Base-by-base conservation (phyloP, 2,797 vertebrate genomes). In the Acipenser ruthenus region DNA sequence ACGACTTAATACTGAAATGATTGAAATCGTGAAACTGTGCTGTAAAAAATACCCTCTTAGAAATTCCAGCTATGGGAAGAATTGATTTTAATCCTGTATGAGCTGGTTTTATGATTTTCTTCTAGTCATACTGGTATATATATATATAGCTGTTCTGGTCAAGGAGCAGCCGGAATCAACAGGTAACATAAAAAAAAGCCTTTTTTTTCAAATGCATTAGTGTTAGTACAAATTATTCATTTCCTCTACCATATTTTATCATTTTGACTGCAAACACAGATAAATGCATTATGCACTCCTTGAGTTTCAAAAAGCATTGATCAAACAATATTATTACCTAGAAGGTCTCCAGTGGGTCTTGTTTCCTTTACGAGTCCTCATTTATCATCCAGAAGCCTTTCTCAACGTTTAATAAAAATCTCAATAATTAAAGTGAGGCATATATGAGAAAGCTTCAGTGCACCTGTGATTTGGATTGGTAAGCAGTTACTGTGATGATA, bases 361-460 rank as follows among this genome's bases (percentile, higher is more conserved):
- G 10, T 9, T 47, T 18, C 10, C n/a, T 50, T 37, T 49, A 50
- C 56, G 51, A 58, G 11, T 8, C 62, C 18, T 37, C n/a, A 67
- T 69, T 63, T 63, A 69, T 72, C 65, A 51, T 58, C 68, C 50
- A 65, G 59, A 69, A 62, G 63, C 63, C 37, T 72, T 65, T 65
- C 65, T 68, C 49, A 53, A 50, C 47, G 37, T 64, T 69, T 64
- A 59, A 73, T 67, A 66, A 69, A 64, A 49, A 67, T 67, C 52
- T 10, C 50, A 59, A 59, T 37, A 62, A 68, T 62, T 51, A 51
- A 64, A 49, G 51, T 37, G 37, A 37, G 37, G 37, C 37, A 37
- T 5, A 37, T 37, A 37, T 37, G 37, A 37, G 37, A 37, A 37
- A 37, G 37, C 37, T 37, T 37, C 37, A 37, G 37, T 37, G 37